Evolutionary conservation across 2,113 vertebrate genomes (phyloP).

Genomic region (Romanogobio albipinnatus): DNA sequence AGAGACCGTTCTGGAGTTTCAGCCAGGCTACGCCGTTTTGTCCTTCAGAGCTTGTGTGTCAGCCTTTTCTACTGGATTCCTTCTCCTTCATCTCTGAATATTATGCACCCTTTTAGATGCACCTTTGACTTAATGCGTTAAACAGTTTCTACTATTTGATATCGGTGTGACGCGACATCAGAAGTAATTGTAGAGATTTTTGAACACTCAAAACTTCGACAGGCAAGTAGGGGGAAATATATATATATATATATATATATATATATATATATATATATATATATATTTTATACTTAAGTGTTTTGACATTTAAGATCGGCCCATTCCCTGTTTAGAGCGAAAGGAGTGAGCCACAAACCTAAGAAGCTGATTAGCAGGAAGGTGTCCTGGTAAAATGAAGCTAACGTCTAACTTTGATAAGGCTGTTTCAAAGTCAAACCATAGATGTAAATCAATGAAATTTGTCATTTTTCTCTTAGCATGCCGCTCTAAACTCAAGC

Average conservation of each 20-base stretch:
- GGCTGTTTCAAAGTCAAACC: conserved; percentile 20
- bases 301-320: conserved; percentile 33
- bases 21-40: conserved; percentile 51
- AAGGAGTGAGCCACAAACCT: conserved; percentile 20
- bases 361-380: conserved; percentile 71
- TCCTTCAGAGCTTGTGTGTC: conserved; percentile 41
- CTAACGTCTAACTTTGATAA: conserved; percentile 41
- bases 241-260: not conserved
- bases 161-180: conserved; percentile 12
- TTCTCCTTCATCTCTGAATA: conserved; percentile 13
- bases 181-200: conserved; percentile 1
- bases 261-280: not conserved
- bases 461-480: conserved; percentile 31
- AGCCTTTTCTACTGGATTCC: conserved; percentile 45
- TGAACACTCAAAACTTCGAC: conserved; percentile 14
- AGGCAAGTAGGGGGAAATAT: conserved; percentile 6
- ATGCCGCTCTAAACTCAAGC: conserved; percentile 15
- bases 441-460: conserved; percentile 16
- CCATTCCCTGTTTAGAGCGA: not conserved
- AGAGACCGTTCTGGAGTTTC: conserved; percentile 59
- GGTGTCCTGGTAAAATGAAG: conserved; percentile 72
- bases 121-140: conserved; percentile 37
- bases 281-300: conserved; percentile 31
- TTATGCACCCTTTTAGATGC: conserved; percentile 46
- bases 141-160: conserved; percentile 47